Base-by-base conservation (phyloP, 2,113 vertebrate species). In the Pterocles burchelli region DNA sequence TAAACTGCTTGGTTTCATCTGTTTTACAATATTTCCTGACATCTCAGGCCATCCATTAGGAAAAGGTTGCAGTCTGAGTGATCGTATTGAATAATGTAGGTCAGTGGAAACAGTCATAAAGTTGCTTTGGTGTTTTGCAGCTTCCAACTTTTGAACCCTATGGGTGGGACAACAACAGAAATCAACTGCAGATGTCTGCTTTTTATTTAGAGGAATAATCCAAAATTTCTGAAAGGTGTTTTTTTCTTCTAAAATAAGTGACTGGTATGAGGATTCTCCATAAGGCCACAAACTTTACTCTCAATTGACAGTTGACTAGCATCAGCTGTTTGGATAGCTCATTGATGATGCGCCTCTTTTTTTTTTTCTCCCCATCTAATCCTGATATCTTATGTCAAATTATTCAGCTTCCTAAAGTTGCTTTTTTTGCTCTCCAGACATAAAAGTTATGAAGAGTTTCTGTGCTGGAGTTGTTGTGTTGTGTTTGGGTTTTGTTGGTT, bases 291-390 rank as follows among this genome's bases (percentile, higher is more conserved):
- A 82, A 48, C 8, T 80, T 61, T 70, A 38, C 19, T 90, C 24
- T 78, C 45, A 33, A 0, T 16, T 88, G 41, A 34, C 11, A 34
- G 66, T 48, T 90, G 77, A 88, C n/a, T 7, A 22, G 7, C 46
- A 36, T 76, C 61, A 67, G 33, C 13, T 73, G 79, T 93, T 93
- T 78, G 21, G n/a, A 58, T 78, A 51, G 49, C 31, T 55, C 29
- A 33, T 10, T 76, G 41, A 18, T 0, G 2, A 17, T 36, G 14
- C 1, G 26, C 0, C 1, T 19, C 7, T 78, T 48, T 5, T 65
- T 58, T 33, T 36, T 34, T 21, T 2, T 0, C 18, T 63, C 26
- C 31, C 6, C 3, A 15, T 80, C 15, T 80, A 41, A 76, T 73
- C 12, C 13, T 28, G 33, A 0, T 73, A 34, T 11, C 19, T 93